Percentiles rank a stretch among this genome's conserved stretches.
phyloP scores from a whole-genome alignment of 2,888 invertebrate genomes.

The Drosophila sordidapex region DNA sequence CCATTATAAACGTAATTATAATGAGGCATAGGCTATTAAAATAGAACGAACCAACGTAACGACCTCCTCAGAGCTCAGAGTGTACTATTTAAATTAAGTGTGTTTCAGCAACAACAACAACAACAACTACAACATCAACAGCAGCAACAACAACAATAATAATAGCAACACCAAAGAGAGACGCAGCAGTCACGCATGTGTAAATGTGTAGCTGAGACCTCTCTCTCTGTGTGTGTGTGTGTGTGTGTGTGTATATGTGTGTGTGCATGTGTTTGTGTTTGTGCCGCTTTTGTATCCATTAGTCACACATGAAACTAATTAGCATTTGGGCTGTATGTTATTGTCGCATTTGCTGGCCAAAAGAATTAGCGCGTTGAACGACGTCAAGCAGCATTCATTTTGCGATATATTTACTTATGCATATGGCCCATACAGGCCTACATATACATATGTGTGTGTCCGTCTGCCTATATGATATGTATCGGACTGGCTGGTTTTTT shows the following conservation, averaged over 20 bases:
- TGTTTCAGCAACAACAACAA: conserved; percentile 44
- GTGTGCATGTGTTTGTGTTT: conserved; percentile 39
- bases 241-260: conserved; percentile 15
- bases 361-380: conserved; percentile 76
- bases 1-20: conserved; percentile 71
- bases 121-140: conserved; percentile 23
- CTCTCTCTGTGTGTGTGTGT: conserved; percentile 1
- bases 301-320: conserved; percentile 82
- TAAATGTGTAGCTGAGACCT: conserved; percentile 44
- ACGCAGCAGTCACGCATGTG: conserved; percentile 60
- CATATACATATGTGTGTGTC: not conserved
- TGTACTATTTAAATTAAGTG: conserved; percentile 81
- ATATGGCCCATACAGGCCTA: conserved; percentile 15
- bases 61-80: conserved; percentile 72
- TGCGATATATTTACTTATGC: conserved; percentile 63
- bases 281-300: conserved; percentile 78
- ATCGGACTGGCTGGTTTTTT: conserved; percentile 33
- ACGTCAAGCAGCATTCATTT: conserved; percentile 73
- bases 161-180: conserved; percentile 36
- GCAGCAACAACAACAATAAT: conserved; percentile 17
- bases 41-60: conserved; percentile 45
- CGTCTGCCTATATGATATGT: conserved; percentile 14
- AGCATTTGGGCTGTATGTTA: conserved; percentile 81
- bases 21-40: conserved; percentile 66
- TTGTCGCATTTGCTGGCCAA: conserved; percentile 81